Evolutionary conservation across 2,113 vertebrate species (phyloP), one percentile per base, ranked within the genome.

Genomic region (Petaurus breviceps): DNA sequence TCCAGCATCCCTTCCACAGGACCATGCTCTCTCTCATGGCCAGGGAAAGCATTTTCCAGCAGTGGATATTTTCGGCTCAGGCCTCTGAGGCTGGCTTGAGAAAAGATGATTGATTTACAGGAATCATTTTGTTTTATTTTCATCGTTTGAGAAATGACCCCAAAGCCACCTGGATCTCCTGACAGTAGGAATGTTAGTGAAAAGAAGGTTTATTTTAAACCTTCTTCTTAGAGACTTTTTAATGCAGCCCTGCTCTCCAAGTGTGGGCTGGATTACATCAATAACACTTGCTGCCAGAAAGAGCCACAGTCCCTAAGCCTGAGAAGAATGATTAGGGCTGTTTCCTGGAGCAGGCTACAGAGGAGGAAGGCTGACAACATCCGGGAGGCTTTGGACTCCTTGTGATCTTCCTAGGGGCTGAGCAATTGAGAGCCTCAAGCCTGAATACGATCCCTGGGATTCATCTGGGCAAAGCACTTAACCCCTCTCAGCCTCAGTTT

Each of bases 211-310:
- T 98, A 98, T 97, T 97, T 96, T 96, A 96, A 91, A 0, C 55
- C 93, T 95, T 90, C 96, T 89, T 96, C 97, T 95, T 94, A 96
- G 97, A 98, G 96, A 97, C 97, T 97, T 43, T 96, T 98, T 97
- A 98, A 97, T 96, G 93, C 98, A 97, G 95, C 96, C 96, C 92
- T 94, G 90, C 96, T 98, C 97, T 96, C 50, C 97, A 98, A 98
- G 95, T 95, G n/a, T 97, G 94, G 96, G 96, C 95, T 98, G 95
- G 92, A 94, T 97, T 96, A 96, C 96, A 97, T 97, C 97, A 98
- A 98, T 98, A 97, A 96, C 97, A 97, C 95, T 31, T 89, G 92
- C 91, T 97, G 95, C 92, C 93, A 97, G 95, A 93, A 96, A 55
- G 95, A 98, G 98, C 95, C 97, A 97, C 95, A 98, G 50, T 92